Conservation (phyloP, 2,797 vertebrate species). For the Taeniopygia guttata region DNA sequence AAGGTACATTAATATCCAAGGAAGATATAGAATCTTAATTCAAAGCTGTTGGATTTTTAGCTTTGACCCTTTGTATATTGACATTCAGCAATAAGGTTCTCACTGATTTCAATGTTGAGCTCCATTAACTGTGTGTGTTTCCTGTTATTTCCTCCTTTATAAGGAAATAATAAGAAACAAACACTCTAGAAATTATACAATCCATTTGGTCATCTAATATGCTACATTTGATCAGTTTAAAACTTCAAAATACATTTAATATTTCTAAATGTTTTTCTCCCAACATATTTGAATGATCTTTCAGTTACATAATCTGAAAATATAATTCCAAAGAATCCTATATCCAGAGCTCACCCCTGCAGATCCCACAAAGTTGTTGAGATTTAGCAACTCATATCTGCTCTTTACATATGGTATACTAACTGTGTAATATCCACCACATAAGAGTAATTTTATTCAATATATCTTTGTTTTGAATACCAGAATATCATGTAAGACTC, state of each 20-base stretch:
- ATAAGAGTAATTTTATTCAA: not conserved
- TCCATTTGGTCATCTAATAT: not conserved
- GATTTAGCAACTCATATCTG: not conserved
- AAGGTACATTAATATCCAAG: not conserved
- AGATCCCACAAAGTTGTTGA: not conserved
- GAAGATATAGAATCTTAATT: not conserved
- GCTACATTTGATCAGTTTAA: not conserved
- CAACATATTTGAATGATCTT: not conserved
- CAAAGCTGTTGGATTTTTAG: not conserved
- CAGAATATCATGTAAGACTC: not conserved
- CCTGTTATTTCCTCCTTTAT: not conserved
- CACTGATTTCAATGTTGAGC: not conserved
- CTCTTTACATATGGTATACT: not conserved
- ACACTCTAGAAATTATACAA: not conserved
- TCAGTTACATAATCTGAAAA: not conserved
- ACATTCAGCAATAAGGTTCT: not conserved
- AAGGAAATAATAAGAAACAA: not conserved
- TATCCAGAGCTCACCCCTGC: not conserved
- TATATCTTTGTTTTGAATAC: not conserved
- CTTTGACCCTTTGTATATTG: not conserved
- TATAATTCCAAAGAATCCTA: not conserved
- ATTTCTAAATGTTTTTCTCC: not conserved
- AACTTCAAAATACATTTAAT: not conserved
- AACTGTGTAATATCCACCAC: not conserved
- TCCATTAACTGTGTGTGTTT: not conserved